A percentile compares a stretch with the other conserved stretches of the same genome.
These are phyloP conservation scores for Crotalus tigris DNA, from an alignment of 2,113 vertebrate genomes.

Conservation along the genomic window DNA sequence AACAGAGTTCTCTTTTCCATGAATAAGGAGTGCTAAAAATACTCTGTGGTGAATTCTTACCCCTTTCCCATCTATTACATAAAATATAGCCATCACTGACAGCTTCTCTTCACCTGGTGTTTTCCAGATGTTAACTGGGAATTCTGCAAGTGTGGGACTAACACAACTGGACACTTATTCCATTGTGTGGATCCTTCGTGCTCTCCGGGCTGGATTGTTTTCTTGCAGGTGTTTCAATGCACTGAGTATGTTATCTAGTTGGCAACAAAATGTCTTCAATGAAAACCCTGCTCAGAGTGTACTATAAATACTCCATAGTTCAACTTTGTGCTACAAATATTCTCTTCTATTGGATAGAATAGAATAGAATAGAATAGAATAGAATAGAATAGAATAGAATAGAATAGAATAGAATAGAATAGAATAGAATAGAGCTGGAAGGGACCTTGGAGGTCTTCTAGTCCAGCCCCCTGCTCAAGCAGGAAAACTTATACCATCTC, in stretches of 20 bases:
- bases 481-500: too few relatives aligned
- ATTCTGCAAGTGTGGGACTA: not conserved
- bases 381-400: too few relatives aligned
- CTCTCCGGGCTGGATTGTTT: not conserved
- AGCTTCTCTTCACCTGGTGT: not conserved
- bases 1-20: not conserved
- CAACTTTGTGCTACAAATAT: not conserved
- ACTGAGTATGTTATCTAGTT: not conserved
- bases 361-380: too few relatives aligned
- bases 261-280: not conserved
- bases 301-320: not conserved
- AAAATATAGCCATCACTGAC: not conserved
- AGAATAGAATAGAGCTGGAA: too few relatives aligned
- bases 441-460: too few relatives aligned
- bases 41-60: conserved; percentile 3
- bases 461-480: too few relatives aligned
- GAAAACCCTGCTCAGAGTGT: not conserved
- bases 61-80: not conserved
- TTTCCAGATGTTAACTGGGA: not conserved
- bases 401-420: too few relatives aligned
- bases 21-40: not conserved
- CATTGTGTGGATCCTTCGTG: not conserved
- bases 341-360: not conserved
- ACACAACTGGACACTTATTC: not conserved
- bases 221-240: not conserved